phyloP scores from a whole-genome alignment of 2,797 vertebrate species.

The Cyprinodon diabolis region DNA sequence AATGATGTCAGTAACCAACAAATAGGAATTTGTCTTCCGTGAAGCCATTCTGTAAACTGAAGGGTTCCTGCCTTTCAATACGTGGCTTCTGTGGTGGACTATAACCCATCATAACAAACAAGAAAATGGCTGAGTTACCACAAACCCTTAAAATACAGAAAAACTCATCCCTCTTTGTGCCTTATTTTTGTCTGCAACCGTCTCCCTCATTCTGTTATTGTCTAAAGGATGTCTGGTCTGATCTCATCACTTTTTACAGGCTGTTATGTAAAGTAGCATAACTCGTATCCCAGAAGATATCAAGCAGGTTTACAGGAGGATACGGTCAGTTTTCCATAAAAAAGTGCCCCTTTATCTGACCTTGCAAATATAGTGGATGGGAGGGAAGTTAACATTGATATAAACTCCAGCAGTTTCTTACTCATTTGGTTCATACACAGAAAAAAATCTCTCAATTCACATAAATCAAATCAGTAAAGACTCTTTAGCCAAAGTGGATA shows the following conservation, averaged over 20 bases:
- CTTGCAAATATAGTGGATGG: too few relatives aligned
- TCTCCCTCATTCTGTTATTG: conserved; percentile 9
- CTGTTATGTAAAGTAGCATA: conserved; percentile 19
- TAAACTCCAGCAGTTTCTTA: too few relatives aligned
- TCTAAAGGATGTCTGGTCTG: conserved; percentile 8
- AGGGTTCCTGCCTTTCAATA: conserved; percentile 23
- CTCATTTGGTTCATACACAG: too few relatives aligned
- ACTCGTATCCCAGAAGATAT: conserved; percentile 36
- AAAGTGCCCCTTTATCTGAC: too few relatives aligned
- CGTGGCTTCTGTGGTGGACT: conserved; percentile 44
- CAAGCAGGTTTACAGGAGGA: conserved; percentile 18
- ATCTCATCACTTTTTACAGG: conserved; percentile 24
- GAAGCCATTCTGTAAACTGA: conserved; percentile 31
- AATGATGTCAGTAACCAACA: conserved; percentile 36
- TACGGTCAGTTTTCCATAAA: too few relatives aligned
- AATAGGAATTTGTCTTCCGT: conserved; percentile 40
- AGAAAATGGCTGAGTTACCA: conserved; percentile 41
- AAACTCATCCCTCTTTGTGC: conserved; percentile 15
- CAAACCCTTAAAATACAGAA: conserved; percentile 27
- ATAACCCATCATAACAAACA: conserved; percentile 40
- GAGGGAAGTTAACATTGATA: too few relatives aligned
- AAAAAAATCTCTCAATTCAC: too few relatives aligned
- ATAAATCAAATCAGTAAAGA: too few relatives aligned
- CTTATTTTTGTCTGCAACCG: conserved; percentile 11
- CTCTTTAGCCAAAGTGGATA: too few relatives aligned